Percentiles rank a stretch among this genome's conserved stretches.
Conservation (phyloP, 2,797 vertebrate genomes). For the Sardinella longiceps region DNA sequence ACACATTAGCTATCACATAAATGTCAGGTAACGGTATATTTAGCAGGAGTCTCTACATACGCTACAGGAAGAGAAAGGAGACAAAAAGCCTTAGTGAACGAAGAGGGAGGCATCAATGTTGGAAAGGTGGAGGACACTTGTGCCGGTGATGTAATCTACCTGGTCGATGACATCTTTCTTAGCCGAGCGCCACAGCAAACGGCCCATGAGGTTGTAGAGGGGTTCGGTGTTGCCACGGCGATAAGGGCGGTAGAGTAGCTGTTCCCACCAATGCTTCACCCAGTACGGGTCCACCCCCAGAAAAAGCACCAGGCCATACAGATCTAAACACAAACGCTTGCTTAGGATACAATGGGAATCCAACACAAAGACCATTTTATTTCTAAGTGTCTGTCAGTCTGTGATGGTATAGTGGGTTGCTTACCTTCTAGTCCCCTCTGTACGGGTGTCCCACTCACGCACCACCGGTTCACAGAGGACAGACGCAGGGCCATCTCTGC, state of each 20-base stretch:
- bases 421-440: conserved; percentile 96
- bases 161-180: conserved; percentile 98
- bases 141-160: conserved; percentile 54
- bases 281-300: conserved; percentile 96
- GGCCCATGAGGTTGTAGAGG: conserved; percentile 87
- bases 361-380: too few relatives aligned
- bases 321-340: conserved; percentile 73
- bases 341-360: too few relatives aligned
- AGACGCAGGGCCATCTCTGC: conserved; percentile 97
- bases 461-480: conserved; percentile 95
- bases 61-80: not conserved
- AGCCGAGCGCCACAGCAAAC: conserved; percentile 93
- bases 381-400: not conserved
- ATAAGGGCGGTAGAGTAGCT: conserved; percentile 92
- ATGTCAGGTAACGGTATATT: not conserved
- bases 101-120: not conserved
- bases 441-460: conserved; percentile 96
- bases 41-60: not conserved
- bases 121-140: not conserved
- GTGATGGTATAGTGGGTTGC: not conserved
- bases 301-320: conserved; percentile 95
- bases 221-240: conserved; percentile 86
- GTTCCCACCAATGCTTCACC: conserved; percentile 97
- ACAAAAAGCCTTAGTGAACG: not conserved
- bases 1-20: not conserved